phyloP scores from a whole-genome alignment of 2,113 vertebrate genomes.

The Scartelaos histophorus region DNA sequence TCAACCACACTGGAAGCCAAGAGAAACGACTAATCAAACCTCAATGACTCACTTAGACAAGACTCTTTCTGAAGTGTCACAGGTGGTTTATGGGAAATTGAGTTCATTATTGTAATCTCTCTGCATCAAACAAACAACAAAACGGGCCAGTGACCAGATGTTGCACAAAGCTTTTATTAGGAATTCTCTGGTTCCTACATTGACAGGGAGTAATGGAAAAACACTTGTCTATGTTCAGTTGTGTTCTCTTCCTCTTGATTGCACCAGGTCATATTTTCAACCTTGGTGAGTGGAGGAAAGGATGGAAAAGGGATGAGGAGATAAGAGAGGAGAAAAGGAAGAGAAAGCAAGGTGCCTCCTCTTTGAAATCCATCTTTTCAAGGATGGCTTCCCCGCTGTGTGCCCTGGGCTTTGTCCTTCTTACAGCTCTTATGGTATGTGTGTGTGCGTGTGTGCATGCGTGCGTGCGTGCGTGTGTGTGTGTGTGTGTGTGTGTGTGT shows the following conservation, averaged over 20 bases:
- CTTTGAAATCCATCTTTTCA: conserved; percentile 67
- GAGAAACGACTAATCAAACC: not conserved
- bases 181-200: not conserved
- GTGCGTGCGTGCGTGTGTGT: too few relatives aligned
- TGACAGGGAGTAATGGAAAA: not conserved
- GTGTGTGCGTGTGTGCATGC: not conserved
- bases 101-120: not conserved
- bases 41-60: not conserved
- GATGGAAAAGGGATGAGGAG: conserved; percentile 35
- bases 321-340: conserved; percentile 37
- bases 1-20: not conserved
- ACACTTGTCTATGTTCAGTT: conserved; percentile 1
- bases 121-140: not conserved
- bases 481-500: conserved; percentile 20
- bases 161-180: not conserved
- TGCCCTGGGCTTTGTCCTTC: conserved; percentile 64
- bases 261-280: conserved; percentile 16
- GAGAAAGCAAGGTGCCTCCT: conserved; percentile 34
- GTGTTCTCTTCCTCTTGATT: conserved; percentile 31
- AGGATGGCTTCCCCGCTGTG: conserved; percentile 65
- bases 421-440: conserved; percentile 43
- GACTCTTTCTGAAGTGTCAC: not conserved
- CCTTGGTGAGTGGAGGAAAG: conserved; percentile 28
- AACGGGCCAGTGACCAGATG: not conserved
- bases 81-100: not conserved